Evolutionary conservation across 1,140 invertebrate genomes (phyloP), one percentile per base, ranked within the genome.

Genomic region (Drosophila tristis): DNA sequence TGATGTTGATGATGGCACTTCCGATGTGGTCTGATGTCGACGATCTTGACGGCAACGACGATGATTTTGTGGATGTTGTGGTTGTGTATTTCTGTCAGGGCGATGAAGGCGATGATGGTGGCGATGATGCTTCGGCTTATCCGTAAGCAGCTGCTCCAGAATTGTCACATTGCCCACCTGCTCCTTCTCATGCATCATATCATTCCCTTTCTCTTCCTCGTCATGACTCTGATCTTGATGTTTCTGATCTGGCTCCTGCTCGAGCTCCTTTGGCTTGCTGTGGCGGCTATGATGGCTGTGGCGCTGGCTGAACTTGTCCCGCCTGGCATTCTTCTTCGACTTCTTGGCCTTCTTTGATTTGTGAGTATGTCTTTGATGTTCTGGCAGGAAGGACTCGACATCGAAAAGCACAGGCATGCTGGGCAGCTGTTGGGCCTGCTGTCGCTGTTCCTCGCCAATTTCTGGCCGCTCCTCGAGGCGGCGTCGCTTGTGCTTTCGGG

Each of bases 271-370:
- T 13, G 9, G 20, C 16, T 26, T 26, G 5, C 25, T 26, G 26
- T 26, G 26, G 5, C 26, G 5, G 26, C 26, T 26, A 26, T 26
- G 26, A 26, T 6, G 25, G 25, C 25, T 16, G 0, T 16, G 20
- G 20, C 20, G 26, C 0, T 26, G 26, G 5, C 5, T 26, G 26
- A 6, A 6, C 9, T 56, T 56, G 23, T 44, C 9, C 2, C 42
- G 42, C 8, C 43, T 44, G 8, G 54, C 43, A 5, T 56, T 13
- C 9, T 56, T 56, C 43, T 56, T 56, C 20, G 20, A 20, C 20
- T 20, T 20, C 20, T 20, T 20, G 4, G 54, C 42, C 42, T 44
- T 56, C 25, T 56, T 56, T 0, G 42, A 44, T 9, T 56, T 56
- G n/a, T 23, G 54, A 15, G 29, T 56, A 29, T 26, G 23, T 1